Conservation (phyloP, 1,140 invertebrate species). For the Drosophila triauraria region DNA sequence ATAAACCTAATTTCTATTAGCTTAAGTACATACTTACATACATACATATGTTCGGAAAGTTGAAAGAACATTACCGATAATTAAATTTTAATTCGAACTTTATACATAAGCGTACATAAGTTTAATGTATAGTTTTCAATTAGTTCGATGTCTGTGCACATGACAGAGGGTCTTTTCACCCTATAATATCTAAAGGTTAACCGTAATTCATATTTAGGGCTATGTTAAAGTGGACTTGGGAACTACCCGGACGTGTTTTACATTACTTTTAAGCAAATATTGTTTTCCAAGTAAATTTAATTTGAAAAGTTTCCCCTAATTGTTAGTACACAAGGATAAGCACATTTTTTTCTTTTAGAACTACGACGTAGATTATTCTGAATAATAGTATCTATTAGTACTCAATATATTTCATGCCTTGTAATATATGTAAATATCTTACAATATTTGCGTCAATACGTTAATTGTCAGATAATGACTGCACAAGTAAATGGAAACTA, state of each 20-base stretch:
- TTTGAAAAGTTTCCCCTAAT: background rate
- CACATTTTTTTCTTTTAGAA: background rate
- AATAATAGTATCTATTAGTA: background rate
- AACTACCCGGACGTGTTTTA: background rate
- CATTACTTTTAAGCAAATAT: background rate
- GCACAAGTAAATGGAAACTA: conserved; percentile 19
- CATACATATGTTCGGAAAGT: background rate
- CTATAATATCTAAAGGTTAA: background rate
- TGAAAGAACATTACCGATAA: background rate
- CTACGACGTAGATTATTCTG: background rate
- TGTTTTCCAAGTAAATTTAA: background rate
- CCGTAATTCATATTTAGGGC: background rate
- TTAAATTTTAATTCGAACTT: background rate
- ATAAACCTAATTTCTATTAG: background rate
- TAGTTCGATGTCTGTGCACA: background rate
- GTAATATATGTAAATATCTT: conserved; percentile 14
- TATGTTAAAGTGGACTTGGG: no score
- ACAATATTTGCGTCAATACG: conserved; percentile 35
- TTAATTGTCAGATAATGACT: conserved; percentile 38
- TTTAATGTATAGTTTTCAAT: background rate
- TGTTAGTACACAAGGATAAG: background rate
- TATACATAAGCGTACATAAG: background rate
- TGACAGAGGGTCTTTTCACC: background rate
- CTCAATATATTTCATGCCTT: background rate
- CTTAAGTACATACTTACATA: no score